phyloP scores from a whole-genome alignment of 53 echinoderm and acorn worm genomes.

The Temnopleurus reevesii region DNA sequence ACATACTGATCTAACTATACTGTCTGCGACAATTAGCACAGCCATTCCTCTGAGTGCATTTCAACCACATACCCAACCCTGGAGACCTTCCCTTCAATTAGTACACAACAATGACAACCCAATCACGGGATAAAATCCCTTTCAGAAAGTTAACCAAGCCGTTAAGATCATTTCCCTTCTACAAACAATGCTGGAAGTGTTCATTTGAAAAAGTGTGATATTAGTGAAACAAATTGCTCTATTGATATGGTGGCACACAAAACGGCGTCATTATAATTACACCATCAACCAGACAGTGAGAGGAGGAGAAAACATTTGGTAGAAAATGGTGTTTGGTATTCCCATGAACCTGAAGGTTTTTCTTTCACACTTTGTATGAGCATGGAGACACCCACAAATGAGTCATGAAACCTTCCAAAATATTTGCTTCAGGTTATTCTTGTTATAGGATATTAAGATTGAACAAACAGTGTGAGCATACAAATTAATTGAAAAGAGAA shows the following conservation, averaged over 20 bases:
- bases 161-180: conserved; percentile 3
- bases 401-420: neutral
- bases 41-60: neutral
- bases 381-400: too few species aligned
- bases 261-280: neutral
- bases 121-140: conserved; percentile 24
- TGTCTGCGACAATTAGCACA: neutral
- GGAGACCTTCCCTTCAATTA: conserved; percentile 27
- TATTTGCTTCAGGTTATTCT: neutral
- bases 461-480: neutral
- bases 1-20: neutral
- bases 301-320: neutral
- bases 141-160: conserved; percentile 29
- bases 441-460: neutral
- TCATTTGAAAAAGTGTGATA: neutral
- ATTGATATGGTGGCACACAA: neutral
- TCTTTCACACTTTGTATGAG: neutral
- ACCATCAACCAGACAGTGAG: neutral
- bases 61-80: neutral
- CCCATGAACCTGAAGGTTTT: neutral
- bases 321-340: neutral
- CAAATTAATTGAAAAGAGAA: neutral
- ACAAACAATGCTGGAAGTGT: neutral
- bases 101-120: conserved; percentile 20
- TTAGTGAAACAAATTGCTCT: conserved; percentile 7